phyloP scores from a whole-genome alignment of 1,140 invertebrate species.

The Diplogasteroides magnus region DNA sequence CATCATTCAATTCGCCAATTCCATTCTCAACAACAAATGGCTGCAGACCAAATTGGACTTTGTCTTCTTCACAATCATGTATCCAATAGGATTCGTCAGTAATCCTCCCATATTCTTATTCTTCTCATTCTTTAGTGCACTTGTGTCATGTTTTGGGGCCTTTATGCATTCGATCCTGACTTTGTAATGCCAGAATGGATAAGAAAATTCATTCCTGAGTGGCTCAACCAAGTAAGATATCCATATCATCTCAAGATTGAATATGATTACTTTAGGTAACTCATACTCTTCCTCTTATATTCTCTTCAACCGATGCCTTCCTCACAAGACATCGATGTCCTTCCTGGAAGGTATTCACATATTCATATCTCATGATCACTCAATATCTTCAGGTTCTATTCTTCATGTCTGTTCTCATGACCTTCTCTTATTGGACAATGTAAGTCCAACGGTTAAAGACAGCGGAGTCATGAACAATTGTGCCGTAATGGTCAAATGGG shows the following conservation, averaged over 20 bases:
- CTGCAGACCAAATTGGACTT: not conserved
- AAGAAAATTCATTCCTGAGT: slow-evolving; percentile 31
- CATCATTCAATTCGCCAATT: not conserved
- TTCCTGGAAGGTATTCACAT: slow-evolving; percentile 8
- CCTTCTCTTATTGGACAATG: slow-evolving; percentile 19
- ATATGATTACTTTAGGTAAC: not conserved
- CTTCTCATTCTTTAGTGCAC: slow-evolving; percentile 8
- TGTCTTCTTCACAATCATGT: not conserved
- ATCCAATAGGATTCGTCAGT: not conserved
- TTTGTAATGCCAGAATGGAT: slow-evolving; percentile 41
- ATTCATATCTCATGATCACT: too few relatives aligned
- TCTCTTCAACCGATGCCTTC: slow-evolving; percentile 56
- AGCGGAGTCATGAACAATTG: too few relatives aligned
- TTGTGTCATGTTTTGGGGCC: slow-evolving; percentile 29
- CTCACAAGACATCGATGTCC: slow-evolving; percentile 57
- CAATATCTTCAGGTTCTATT: slow-evolving; percentile 34
- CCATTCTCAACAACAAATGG: not conserved
- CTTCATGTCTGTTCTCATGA: slow-evolving; percentile 39
- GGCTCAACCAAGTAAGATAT: slow-evolving; percentile 36
- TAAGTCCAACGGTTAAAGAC: slow-evolving; percentile 6
- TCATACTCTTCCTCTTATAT: slow-evolving; percentile 56
- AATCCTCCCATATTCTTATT: not conserved
- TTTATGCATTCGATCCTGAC: slow-evolving; percentile 35
- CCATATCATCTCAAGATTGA: not conserved
- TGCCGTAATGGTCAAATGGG: too few relatives aligned